A percentile compares a stretch with the other conserved stretches of the same genome.
Conservation (phyloP, 2,888 invertebrate genomes). For the Campaea margaritaria region DNA sequence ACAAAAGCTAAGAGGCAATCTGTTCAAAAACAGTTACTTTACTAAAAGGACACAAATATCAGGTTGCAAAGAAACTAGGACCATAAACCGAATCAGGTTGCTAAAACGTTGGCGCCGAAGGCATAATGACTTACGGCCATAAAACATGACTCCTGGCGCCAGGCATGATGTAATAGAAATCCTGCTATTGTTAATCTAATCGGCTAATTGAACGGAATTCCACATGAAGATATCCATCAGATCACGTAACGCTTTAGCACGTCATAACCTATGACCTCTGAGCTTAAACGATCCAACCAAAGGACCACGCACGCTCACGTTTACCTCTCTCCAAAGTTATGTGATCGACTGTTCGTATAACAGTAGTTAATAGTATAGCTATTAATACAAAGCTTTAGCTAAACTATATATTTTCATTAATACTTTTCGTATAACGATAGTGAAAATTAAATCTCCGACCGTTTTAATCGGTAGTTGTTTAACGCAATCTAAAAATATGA, state of each 20-base stretch:
- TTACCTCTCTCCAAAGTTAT: too few species aligned
- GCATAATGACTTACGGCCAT: slow-evolving; percentile 25
- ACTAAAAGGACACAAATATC: slow-evolving; percentile 2
- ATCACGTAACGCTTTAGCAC: slow-evolving; percentile 24
- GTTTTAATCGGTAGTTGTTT: too few species aligned
- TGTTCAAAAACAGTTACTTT: neutral
- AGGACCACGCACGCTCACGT: too few species aligned
- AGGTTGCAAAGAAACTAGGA: slow-evolving; percentile 3
- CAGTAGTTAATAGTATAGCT: too few species aligned
- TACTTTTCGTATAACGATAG: too few species aligned
- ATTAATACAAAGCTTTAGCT: too few species aligned
- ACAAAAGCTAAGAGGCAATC: too few species aligned
- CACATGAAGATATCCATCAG: slow-evolving; percentile 38
- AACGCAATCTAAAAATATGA: too few species aligned
- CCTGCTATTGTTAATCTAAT: slow-evolving; percentile 34
- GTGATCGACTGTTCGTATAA: too few species aligned
- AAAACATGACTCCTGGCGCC: slow-evolving; percentile 32
- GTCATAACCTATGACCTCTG: slow-evolving; percentile 17
- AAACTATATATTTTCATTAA: too few species aligned
- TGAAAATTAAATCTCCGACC: too few species aligned
- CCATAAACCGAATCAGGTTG: slow-evolving; percentile 8
- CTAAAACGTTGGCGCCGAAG: slow-evolving; percentile 26
- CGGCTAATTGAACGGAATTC: slow-evolving; percentile 26
- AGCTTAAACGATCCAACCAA: too few species aligned
- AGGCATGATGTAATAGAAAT: slow-evolving; percentile 24